Evolutionary conservation across 1,140 invertebrate species (phyloP).

Genomic region (Brachionus asplanchnoidis): DNA sequence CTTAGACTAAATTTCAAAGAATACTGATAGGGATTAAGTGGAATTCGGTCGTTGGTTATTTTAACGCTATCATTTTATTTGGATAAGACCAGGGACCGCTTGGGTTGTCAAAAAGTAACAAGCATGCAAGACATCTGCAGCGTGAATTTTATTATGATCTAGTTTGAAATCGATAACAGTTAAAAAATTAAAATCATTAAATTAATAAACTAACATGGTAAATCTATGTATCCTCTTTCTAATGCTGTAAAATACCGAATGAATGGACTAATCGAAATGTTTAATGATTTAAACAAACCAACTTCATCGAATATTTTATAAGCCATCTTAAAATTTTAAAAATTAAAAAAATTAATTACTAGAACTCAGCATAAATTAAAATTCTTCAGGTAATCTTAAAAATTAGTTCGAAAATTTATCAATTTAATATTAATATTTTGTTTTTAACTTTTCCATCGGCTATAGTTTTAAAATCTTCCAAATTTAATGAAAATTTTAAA

Average conservation of each 20-base stretch:
- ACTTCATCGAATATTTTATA: constrained; percentile 64
- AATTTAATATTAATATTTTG: neutral
- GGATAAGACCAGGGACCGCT: constrained; percentile 63
- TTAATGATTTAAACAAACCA: constrained; percentile 65
- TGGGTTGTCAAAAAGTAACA: constrained; percentile 66
- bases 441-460: neutral
- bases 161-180: constrained; percentile 44
- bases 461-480: too few relatives aligned
- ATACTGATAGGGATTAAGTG: constrained; percentile 1
- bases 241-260: constrained; percentile 65
- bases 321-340: constrained; percentile 58
- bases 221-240: constrained; percentile 64
- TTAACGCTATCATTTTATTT: constrained; percentile 48
- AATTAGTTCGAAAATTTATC: too few relatives aligned
- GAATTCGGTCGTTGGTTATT: neutral
- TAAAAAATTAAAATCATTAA: neutral
- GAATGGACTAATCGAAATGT: constrained; percentile 63
- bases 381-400: neutral
- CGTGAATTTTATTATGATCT: constrained; percentile 68
- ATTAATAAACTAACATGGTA: constrained; percentile 62
- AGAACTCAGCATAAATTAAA: neutral
- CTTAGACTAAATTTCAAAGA: constrained; percentile 8
- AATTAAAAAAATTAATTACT: neutral
- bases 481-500: too few relatives aligned
- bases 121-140: constrained; percentile 65